Conservation (phyloP, 2,113 vertebrate genomes). For the Elaphurus davidianus region DNA sequence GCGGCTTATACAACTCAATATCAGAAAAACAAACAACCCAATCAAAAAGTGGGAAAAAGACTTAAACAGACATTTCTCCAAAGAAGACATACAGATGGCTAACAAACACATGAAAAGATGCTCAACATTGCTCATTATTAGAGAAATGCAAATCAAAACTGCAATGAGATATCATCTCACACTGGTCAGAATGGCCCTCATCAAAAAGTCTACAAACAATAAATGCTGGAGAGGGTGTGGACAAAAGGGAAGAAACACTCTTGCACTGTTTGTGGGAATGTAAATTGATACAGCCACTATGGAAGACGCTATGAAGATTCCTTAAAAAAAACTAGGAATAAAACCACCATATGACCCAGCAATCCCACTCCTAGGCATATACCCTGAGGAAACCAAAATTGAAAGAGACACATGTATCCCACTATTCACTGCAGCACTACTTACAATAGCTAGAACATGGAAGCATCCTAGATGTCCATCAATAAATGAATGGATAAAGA, state of each 20-base stretch:
- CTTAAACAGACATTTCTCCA: background rate
- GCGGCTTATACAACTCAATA: background rate
- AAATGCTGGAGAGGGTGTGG: background rate
- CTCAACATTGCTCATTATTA: background rate
- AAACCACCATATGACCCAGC: background rate
- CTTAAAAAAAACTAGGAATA: background rate
- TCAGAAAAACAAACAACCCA: background rate
- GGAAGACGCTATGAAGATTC: background rate
- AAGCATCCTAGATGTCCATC: too few relatives aligned
- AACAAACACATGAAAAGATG: background rate
- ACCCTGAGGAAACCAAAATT: background rate
- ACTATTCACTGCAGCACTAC: background rate
- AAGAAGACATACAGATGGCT: background rate
- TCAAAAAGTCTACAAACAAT: background rate
- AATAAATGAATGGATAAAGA: background rate
- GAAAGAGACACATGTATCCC: background rate
- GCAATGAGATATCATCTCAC: background rate
- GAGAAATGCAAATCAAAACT: background rate
- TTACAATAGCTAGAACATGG: background rate
- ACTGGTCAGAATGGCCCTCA: background rate
- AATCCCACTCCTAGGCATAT: background rate
- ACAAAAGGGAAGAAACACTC: background rate
- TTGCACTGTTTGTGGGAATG: background rate
- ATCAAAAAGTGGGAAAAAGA: background rate
- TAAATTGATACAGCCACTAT: background rate